A percentile compares a stretch with the other conserved stretches of the same genome.
phyloP scores from a whole-genome alignment of 2,113 vertebrate species.

The Sinocyclocheilus grahami region DNA sequence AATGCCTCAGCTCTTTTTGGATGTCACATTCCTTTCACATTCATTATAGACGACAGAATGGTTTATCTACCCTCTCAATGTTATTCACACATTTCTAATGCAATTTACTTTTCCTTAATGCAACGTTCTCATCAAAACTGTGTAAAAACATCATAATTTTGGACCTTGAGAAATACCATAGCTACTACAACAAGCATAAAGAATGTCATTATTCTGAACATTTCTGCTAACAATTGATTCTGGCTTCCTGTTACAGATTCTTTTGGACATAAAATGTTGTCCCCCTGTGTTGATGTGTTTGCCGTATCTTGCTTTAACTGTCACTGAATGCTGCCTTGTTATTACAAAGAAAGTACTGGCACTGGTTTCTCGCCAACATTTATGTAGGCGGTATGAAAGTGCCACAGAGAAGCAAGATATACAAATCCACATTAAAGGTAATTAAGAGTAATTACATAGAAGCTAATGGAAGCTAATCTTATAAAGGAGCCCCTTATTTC shows the following conservation, averaged over 20 bases:
- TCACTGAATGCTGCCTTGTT: neutral
- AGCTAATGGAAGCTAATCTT: neutral
- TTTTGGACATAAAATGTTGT: neutral
- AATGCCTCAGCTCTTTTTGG: neutral
- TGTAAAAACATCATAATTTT: neutral
- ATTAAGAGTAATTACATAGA: neutral
- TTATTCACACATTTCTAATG: neutral
- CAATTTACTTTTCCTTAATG: neutral
- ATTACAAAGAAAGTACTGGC: neutral
- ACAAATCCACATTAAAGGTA: neutral
- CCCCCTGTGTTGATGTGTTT: neutral
- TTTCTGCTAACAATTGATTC: neutral
- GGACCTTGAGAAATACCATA: neutral
- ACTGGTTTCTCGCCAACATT: neutral
- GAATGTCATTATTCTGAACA: neutral
- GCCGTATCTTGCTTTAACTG: neutral
- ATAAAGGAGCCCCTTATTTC: neutral
- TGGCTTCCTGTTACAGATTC: neutral
- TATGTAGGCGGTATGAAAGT: neutral
- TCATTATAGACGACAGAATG: neutral
- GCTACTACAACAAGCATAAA: neutral
- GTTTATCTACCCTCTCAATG: neutral
- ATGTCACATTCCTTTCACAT: neutral
- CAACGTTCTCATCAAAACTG: neutral
- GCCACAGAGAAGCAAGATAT: neutral